A percentile compares a stretch with the other conserved stretches of the same genome.
Evolutionary conservation across 2,113 vertebrate species (phyloP).

Genomic region (Anthoscopus minutus): DNA sequence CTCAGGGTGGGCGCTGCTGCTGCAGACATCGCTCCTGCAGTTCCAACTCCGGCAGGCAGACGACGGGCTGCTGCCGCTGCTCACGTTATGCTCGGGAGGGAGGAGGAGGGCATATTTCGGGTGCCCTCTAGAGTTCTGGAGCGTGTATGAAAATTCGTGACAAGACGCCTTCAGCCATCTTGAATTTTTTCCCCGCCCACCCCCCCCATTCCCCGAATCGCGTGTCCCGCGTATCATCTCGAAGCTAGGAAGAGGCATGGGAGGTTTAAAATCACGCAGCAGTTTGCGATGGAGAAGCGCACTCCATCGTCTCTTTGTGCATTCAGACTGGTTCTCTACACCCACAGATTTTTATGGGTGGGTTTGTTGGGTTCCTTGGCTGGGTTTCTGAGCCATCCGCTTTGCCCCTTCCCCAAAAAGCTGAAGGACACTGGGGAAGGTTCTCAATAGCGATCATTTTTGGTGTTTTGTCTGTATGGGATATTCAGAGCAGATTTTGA

Average conservation of each 20-base stretch:
- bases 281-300: fast-evolving
- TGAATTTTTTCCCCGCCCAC: not conserved
- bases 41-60: conserved; percentile 69
- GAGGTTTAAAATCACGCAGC: not conserved
- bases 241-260: not conserved
- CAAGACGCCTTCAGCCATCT: conserved; percentile 25
- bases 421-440: not conserved
- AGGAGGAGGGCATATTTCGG: conserved; percentile 65
- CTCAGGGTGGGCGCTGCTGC: conserved; percentile 68
- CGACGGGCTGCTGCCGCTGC: conserved; percentile 66
- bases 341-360: not conserved
- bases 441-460: not conserved
- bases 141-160: not conserved
- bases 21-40: conserved; percentile 66
- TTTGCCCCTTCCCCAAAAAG: not conserved
- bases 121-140: conserved; percentile 74
- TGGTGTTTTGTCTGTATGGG: not conserved
- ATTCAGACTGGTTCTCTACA: not conserved
- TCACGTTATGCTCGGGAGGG: conserved; percentile 52
- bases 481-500: not conserved
- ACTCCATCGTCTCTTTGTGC: not conserved
- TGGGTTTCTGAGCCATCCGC: not conserved
- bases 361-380: not conserved
- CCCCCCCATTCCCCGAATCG: not conserved
- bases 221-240: not conserved